Conservation (phyloP, 2,113 vertebrate species). For the Antechinus flavipes region DNA sequence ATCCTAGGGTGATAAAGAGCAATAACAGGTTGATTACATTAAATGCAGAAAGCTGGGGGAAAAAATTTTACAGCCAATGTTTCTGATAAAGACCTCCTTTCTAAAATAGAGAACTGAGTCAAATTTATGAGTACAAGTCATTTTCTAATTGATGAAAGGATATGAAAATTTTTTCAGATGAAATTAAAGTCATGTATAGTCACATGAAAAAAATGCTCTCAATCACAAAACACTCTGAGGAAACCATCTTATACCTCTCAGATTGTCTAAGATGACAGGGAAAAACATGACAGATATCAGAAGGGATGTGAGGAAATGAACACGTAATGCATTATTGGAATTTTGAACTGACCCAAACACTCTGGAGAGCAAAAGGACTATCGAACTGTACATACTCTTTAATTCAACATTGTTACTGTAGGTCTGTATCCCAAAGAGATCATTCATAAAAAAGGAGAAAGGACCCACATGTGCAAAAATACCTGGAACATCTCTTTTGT, state of each 20-base stretch:
- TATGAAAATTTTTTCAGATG: not conserved
- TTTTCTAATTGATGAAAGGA: not conserved
- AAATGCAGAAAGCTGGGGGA: not conserved
- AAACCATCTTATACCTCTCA: not conserved
- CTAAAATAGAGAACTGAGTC: not conserved
- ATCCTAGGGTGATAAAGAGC: too few species aligned
- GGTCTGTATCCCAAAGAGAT: too few species aligned
- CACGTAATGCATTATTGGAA: too few species aligned
- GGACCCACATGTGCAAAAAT: too few species aligned
- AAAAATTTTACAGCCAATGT: not conserved
- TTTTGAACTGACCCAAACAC: too few species aligned
- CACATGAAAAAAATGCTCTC: not conserved
- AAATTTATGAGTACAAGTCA: not conserved
- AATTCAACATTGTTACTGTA: too few species aligned
- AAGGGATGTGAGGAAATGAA: not conserved
- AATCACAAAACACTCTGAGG: not conserved
- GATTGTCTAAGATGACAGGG: not conserved
- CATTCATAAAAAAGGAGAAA: too few species aligned
- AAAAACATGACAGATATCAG: not conserved
- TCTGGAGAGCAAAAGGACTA: too few species aligned
- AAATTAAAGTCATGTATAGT: not conserved
- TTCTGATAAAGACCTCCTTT: not conserved
- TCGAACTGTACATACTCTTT: too few species aligned
- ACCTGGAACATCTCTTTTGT: too few species aligned
- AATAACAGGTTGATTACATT: too few species aligned